phyloP scores from a whole-genome alignment of 2,797 vertebrate genomes.

The Myotis findleyi region DNA sequence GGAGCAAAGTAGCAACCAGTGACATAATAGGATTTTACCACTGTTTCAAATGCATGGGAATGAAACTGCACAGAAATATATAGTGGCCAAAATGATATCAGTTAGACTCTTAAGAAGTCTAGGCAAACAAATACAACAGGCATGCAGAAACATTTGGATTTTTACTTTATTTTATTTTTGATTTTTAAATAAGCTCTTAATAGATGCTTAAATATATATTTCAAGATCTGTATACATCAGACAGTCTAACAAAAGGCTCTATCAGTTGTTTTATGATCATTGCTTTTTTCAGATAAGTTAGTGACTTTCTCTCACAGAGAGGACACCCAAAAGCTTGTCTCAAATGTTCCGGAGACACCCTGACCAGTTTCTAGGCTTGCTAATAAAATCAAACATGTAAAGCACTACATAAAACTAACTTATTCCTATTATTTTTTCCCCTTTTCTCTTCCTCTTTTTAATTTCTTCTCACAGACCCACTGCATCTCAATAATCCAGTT shows the following conservation, averaged over 20 bases:
- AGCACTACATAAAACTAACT: not conserved
- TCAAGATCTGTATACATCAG: not conserved
- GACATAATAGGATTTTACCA: not conserved
- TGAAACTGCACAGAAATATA: not conserved
- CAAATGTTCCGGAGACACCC: not conserved
- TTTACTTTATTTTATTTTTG: no score
- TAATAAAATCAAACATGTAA: not conserved
- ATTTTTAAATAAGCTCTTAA: not conserved
- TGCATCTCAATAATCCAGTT: not conserved
- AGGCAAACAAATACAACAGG: not conserved
- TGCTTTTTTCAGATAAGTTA: not conserved
- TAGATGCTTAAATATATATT: not conserved
- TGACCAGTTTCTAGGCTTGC: not conserved
- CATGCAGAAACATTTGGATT: not conserved
- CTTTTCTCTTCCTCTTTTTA: not conserved
- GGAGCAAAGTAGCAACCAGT: not conserved
- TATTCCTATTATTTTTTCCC: not conserved
- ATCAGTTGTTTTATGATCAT: not conserved
- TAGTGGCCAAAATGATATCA: not conserved
- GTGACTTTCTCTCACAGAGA: slow-evolving; percentile 19
- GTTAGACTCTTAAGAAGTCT: not conserved
- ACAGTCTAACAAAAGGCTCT: not conserved
- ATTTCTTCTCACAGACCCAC: not conserved
- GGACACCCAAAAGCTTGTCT: not conserved
- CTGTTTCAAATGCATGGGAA: not conserved